Base-by-base conservation (phyloP, 1,140 invertebrate genomes). In the Helicoverpa armigera region DNA sequence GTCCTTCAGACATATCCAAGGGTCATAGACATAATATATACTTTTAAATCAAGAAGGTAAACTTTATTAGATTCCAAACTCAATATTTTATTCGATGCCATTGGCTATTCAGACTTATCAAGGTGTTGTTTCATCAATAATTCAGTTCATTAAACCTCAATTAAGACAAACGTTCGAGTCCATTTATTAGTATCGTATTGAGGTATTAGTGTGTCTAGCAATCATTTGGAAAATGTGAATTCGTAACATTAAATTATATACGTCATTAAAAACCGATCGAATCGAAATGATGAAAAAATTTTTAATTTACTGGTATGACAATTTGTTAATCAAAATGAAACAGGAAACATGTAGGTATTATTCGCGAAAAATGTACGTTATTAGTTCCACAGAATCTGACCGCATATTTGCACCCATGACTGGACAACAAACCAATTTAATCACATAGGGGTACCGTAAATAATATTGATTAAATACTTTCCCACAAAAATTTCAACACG, bases 401-500 rank as follows among this genome's bases (percentile, higher is more conserved):
- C 69, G 23, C 13, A 72, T 72, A 72, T 72, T 72, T 72, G 50
- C 50, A 53, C 48, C 69, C 69, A 53, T 72, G 69, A 72, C 69
- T 72, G 69, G 16, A 29, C 69, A 53, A n/a, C 23, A 31, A 72
- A 72, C 43, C n/a, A 69, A 69, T 43, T 43, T 43, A 43, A 43
- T 69, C 48, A 7, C n/a, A 72, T 72, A 31, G 23, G 69, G 69
- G 69, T 54, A 72, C 48, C 69, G 69, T 53, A 72, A 69, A 53
- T 53, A 72, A 72, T 53, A 72, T 54, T 53, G 69, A 72, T 72
- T 72, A 72, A 72, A 58, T 73, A 73, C 51, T 73, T 73, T 73
- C 70, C 70, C 70, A 73, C 53, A 73, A 58, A 73, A 73, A 73
- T 73, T 23, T 35, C 70, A 18, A 31, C n/a, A 58, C 70, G 2